These are phyloP conservation scores for Prionailurus viverrinus DNA, from an alignment of 2,113 vertebrate species.

Conservation along the genomic window DNA sequence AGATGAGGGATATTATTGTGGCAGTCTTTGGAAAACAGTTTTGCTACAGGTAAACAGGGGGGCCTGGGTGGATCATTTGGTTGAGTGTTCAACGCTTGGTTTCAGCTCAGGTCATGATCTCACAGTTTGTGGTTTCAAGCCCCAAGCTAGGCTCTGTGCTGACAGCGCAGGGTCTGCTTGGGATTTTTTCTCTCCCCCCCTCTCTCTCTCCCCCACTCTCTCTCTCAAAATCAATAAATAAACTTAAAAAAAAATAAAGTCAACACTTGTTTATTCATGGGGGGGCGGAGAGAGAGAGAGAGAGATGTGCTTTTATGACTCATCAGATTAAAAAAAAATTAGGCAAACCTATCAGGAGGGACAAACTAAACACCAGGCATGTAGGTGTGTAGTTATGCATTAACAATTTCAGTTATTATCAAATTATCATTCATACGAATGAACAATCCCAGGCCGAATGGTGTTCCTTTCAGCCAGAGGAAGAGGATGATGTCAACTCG, in stretches of 20 bases:
- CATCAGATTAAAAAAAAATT: not conserved
- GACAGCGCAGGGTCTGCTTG: too few relatives aligned
- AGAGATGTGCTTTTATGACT: not conserved
- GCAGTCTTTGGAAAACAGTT: not conserved
- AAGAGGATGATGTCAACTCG: not conserved
- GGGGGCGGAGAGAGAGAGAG: not conserved
- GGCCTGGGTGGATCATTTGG: too few relatives aligned
- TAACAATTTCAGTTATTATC: not conserved
- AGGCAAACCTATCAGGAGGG: not conserved
- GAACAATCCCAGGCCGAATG: not conserved
- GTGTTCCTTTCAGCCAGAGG: slow-evolving; percentile 34
- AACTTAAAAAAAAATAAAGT: not conserved
- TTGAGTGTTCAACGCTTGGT: too few relatives aligned
- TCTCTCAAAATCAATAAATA: too few relatives aligned
- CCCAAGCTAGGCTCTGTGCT: too few relatives aligned
- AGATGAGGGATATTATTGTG: not conserved
- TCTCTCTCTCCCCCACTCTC: too few relatives aligned
- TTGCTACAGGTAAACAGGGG: not conserved
- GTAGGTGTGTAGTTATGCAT: not conserved
- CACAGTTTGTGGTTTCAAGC: too few relatives aligned
- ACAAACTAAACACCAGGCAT: not conserved
- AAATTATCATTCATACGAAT: not conserved
- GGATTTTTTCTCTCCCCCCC: too few relatives aligned
- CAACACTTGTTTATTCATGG: not conserved
- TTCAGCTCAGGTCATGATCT: too few relatives aligned